Evolutionary conservation across 2,888 invertebrate genomes (phyloP), one percentile per base, ranked within the genome.

Genomic region (Ichneumoninae sp.): DNA sequence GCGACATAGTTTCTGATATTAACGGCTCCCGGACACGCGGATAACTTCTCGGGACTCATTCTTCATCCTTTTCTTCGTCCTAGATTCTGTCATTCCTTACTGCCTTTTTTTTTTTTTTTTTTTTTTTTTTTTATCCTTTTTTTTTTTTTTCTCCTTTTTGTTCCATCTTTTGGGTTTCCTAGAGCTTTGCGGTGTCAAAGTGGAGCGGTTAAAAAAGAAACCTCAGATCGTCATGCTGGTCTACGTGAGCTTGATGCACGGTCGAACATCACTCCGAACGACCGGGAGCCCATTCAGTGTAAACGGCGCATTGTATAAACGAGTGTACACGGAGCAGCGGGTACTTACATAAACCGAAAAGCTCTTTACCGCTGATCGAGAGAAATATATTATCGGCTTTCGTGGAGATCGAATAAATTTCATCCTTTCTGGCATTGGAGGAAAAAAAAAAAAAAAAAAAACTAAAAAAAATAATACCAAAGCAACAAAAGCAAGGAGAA

Each of bases 21-120:
- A 79, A 83, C 70, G 79, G 75, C 70, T 54, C 62, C n/a, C 65
- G 69, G 70, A 70, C 83, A 79, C 83, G 83, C 79, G 75, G 36
- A 36, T 40, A 69, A 60, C 79, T 74, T 83, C 79, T 75, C 70
- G 50, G 44, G 70, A 62, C 40, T 62, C 79, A 54, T 62, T 69
- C 52, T 36, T 68, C 72, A 3, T 10, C 10, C 33, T 36, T 36
- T 26, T 26, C 33, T 79, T 70, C 62, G 57, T 57, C 33, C 22
- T 72, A 50, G 44, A 60, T 54, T 36, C 54, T 40, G 57, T 22
- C 44, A 16, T 78, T 71, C 65, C 30, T 47, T 79, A 36, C 75
- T 70, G 54, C 30, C 30, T 52, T 57, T 19, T 26, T 26, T 13
- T 26, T 26, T 26, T 60, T 30, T 10, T 75, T 65, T 70, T n/a